Base-by-base conservation (phyloP, 1,140 invertebrate genomes). In the Gryllus bimaculatus region DNA sequence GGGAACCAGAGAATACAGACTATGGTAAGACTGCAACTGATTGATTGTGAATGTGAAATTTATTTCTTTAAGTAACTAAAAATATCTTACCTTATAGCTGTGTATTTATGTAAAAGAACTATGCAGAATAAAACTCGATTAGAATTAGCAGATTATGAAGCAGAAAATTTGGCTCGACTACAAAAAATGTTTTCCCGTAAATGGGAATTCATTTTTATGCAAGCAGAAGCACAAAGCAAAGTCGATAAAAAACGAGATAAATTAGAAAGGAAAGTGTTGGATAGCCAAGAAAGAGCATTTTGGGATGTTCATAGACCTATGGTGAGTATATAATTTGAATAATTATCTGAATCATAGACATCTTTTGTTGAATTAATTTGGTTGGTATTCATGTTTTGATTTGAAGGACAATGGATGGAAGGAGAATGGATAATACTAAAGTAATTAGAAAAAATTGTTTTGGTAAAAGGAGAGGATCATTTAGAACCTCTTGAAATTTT, bases 141-240 rank as follows among this genome's bases (percentile, higher is more conserved):
- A 77, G 98, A 99, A 86, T 87, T 99, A 82, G 97, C 98, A 0
- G 97, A 99, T 87, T 99, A 99, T 85, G 98, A 99, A 85, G 97
- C 98, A 2, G 98, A 99, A 85, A 99, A 98, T 85, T 87, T 99
- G 78, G 97, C 98, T 4, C 89, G 97, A 79, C 87, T 99, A 54
- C 98, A 99, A 87, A 99, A 99, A 89, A 98, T 99, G 95, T 99
- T 99, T 86, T 97, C 95, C 18, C 88, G 98, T 73, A 99, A 99
- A 87, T 99, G 98, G 98, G 98, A 99, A 87, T 99, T 99, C 85
- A 99, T 99, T 82, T 99, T 98, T 86, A 99, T 99, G 96, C 98
- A 99, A 88, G 93, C 93, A 0, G 93, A 94, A 85, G 91, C 91
- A 4, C 91, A 92, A 85, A 92, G 89, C 84, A 97, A 98, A 90